Percentiles rank a stretch among this genome's conserved stretches.
These are phyloP conservation scores for Byasa hedistus DNA, from an alignment of 2,888 invertebrate genomes.

Conservation along the genomic window DNA sequence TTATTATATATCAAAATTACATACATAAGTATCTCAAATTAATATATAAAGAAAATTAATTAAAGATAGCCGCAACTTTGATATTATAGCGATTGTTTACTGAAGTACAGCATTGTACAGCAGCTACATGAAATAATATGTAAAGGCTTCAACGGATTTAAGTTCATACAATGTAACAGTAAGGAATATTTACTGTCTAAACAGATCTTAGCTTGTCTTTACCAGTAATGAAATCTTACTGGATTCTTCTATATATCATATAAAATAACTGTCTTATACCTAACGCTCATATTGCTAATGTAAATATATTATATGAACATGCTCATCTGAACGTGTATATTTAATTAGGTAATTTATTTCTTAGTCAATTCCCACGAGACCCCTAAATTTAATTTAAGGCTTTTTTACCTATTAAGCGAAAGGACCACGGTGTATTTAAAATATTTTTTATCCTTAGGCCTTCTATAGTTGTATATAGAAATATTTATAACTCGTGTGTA, in stretches of 20 bases:
- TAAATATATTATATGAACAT: background rate
- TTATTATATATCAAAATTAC: no score
- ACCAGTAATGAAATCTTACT: no score
- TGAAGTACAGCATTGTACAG: no score
- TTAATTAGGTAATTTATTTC: slow-evolving; percentile 30
- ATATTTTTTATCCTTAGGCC: slow-evolving; percentile 53
- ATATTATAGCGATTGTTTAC: no score
- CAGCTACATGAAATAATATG: no score
- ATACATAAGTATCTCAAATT: no score
- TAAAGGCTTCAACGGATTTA: no score
- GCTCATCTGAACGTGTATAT: background rate
- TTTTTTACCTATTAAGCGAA: slow-evolving; percentile 45
- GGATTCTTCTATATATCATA: background rate
- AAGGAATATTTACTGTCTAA: no score
- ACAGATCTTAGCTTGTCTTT: no score
- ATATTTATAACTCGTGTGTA: slow-evolving; percentile 38
- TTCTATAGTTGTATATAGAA: slow-evolving; percentile 55
- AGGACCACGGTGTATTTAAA: slow-evolving; percentile 67
- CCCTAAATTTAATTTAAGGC: slow-evolving; percentile 41
- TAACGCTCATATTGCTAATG: background rate
- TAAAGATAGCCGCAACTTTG: no score
- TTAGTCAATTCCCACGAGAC: slow-evolving; percentile 43
- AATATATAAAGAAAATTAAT: no score
- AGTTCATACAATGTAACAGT: no score
- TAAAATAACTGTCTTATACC: background rate